A percentile compares a stretch with the other conserved stretches of the same genome.
These are phyloP conservation scores for Gymnarchus niloticus DNA, from an alignment of 2,113 vertebrate genomes.

Conservation along the genomic window DNA sequence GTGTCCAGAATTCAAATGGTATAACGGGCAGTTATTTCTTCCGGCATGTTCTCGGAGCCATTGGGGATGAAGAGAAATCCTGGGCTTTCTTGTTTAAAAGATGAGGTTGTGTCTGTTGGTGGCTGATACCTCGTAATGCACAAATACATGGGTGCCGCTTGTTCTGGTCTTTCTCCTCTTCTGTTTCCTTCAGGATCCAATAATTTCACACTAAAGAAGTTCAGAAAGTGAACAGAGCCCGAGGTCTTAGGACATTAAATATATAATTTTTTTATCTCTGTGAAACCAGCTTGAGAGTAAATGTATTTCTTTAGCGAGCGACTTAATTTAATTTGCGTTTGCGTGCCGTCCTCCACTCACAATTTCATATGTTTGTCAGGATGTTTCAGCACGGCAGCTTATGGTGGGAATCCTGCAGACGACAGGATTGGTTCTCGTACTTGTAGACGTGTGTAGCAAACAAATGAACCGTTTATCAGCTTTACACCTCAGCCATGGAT, in stretches of 20 bases:
- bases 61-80: background rate
- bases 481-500: background rate
- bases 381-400: background rate
- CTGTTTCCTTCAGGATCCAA: background rate
- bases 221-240: background rate
- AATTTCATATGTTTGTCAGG: background rate
- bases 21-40: background rate
- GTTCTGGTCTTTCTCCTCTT: background rate
- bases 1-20: background rate
- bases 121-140: background rate
- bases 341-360: background rate
- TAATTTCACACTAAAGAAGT: background rate
- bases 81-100: conserved; percentile 2
- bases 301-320: background rate
- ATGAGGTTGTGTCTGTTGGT: background rate
- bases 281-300: conserved; percentile 13
- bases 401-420: background rate
- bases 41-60: background rate
- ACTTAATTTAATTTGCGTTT: background rate
- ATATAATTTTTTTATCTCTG: background rate
- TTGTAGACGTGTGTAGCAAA: background rate
- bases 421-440: too few relatives aligned
- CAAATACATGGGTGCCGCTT: background rate
- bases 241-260: background rate
- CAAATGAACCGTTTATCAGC: background rate